Evolutionary conservation across 2,888 invertebrate genomes (phyloP).

Genomic region (Rhimphoctona megacephalus): DNA sequence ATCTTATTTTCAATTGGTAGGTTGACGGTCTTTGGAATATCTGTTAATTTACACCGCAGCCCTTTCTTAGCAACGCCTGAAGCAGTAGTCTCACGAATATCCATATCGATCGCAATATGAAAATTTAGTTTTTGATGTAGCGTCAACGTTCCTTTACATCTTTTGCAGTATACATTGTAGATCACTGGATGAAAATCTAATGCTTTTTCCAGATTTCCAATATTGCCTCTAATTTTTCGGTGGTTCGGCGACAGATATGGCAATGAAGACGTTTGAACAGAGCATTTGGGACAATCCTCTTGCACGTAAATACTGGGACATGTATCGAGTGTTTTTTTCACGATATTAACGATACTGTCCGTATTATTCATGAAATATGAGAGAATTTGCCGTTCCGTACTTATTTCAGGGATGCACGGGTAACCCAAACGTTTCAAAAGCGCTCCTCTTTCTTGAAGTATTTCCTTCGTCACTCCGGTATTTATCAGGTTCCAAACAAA

Average conservation of each 20-base stretch:
- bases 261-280: neutral
- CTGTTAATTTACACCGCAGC: no score
- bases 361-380: neutral
- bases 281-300: neutral
- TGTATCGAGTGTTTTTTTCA: constrained; percentile 1
- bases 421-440: constrained; percentile 6
- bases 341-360: constrained; percentile 1
- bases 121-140: no score
- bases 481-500: neutral
- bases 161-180: neutral
- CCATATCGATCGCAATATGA: neutral
- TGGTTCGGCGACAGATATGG: neutral
- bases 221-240: neutral
- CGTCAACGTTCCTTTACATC: no score
- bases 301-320: neutral
- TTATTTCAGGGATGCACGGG: neutral
- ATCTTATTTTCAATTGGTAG: no score
- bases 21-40: no score
- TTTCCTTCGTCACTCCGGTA: neutral
- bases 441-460: neutral
- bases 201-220: neutral
- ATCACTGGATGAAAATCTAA: neutral
- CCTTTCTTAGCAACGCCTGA: no score
- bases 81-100: neutral
- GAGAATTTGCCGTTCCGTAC: neutral